A percentile compares a stretch with the other conserved stretches of the same genome.
phyloP scores from a whole-genome alignment of 2,797 vertebrate genomes.

The Tragelaphus oryx region DNA sequence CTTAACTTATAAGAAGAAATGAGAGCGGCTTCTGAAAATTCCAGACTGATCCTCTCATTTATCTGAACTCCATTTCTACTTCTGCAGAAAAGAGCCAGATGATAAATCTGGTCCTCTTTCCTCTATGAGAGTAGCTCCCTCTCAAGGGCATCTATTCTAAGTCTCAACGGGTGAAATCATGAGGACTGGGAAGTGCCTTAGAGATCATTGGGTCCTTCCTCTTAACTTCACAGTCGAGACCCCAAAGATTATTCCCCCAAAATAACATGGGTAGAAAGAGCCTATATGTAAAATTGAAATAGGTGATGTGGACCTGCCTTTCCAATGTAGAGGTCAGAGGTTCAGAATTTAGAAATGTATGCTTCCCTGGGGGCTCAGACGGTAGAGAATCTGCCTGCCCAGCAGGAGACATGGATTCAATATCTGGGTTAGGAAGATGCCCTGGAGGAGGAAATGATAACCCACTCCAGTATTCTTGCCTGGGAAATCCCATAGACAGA shows the following conservation, averaged over 20 bases:
- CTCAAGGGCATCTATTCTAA: not conserved
- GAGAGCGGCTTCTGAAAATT: not conserved
- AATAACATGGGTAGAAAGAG: not conserved
- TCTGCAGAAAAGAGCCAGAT: slow-evolving; percentile 9
- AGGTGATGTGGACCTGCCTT: not conserved
- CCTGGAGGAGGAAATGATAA: not conserved
- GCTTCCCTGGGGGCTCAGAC: not conserved
- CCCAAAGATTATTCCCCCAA: not conserved
- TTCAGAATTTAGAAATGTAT: not conserved
- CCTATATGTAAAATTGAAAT: not conserved
- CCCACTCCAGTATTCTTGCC: not conserved
- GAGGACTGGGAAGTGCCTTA: not conserved
- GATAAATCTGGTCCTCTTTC: slow-evolving; percentile 6
- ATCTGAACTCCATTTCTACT: slow-evolving; percentile 33
- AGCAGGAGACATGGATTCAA: not conserved
- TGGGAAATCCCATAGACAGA: not conserved
- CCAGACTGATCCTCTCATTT: slow-evolving; percentile 36
- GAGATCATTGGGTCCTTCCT: not conserved
- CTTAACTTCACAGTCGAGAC: not conserved
- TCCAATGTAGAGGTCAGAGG: not conserved
- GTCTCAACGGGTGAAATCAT: not conserved
- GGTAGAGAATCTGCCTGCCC: not conserved
- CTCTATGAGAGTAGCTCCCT: not conserved
- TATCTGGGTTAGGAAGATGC: not conserved
- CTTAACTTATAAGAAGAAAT: slow-evolving; percentile 17